Evolutionary conservation across 1,140 invertebrate species (phyloP).

Genomic region (Colletes gigas): DNA sequence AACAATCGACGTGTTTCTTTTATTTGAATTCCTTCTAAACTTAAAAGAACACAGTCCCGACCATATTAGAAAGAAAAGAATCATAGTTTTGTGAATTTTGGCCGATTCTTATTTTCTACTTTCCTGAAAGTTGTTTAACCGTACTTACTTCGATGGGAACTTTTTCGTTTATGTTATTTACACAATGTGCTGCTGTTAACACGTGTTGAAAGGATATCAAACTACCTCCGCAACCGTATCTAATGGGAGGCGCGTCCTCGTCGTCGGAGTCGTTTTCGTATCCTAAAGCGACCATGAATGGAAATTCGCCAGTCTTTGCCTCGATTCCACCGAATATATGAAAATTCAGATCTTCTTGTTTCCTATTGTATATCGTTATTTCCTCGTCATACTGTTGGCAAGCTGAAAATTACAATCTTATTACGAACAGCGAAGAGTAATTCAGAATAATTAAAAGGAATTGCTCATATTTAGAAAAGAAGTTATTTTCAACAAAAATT

Average conservation of each 20-base stretch:
- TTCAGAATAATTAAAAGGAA: not conserved
- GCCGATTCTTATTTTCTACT: too few species aligned
- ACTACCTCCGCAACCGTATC: slow-evolving; percentile 89
- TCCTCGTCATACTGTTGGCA: slow-evolving; percentile 73
- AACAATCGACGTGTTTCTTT: not conserved
- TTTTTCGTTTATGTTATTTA: slow-evolving; percentile 72
- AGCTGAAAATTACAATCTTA: slow-evolving; percentile 59
- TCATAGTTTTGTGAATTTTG: too few species aligned
- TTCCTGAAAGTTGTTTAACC: too few species aligned
- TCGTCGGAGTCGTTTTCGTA: slow-evolving; percentile 51
- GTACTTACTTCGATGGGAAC: slow-evolving; percentile 69
- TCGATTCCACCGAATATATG: slow-evolving; percentile 65
- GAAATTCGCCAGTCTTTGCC: slow-evolving; percentile 67
- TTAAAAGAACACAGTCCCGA: not conserved
- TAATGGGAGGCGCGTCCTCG: slow-evolving; percentile 49
- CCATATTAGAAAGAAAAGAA: too few species aligned
- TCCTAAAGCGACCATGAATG: slow-evolving; percentile 73
- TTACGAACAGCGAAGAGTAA: not conserved
- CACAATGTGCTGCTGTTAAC: slow-evolving; percentile 92
- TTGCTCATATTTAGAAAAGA: too few species aligned
- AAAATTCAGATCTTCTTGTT: slow-evolving; percentile 50
- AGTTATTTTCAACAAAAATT: too few species aligned
- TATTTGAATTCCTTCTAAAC: not conserved
- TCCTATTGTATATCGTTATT: slow-evolving; percentile 14
- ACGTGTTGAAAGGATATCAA: slow-evolving; percentile 88